Conservation (phyloP, 2,797 vertebrate genomes). For the Prionace glauca region DNA sequence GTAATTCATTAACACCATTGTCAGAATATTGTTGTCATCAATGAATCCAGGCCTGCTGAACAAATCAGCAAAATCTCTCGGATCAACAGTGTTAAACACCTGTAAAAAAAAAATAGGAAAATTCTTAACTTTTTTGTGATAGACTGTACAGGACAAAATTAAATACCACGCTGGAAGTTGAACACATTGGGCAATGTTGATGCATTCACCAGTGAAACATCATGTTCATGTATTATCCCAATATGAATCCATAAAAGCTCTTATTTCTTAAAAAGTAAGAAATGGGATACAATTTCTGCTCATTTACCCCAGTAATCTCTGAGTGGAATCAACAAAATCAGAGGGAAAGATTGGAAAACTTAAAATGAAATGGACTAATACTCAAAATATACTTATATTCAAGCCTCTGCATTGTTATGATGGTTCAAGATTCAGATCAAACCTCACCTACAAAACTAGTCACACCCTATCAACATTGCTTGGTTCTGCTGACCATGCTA, state of each 20-base stretch:
- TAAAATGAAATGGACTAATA: not conserved
- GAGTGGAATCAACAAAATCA: not conserved
- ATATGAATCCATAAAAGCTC: not conserved
- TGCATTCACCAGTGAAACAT: not conserved
- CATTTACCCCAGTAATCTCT: not conserved
- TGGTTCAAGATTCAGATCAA: not conserved
- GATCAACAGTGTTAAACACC: not conserved
- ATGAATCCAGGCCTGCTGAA: slow-evolving; percentile 10
- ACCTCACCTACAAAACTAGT: not conserved
- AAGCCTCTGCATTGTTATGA: not conserved
- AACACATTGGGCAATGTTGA: not conserved
- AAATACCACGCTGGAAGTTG: not conserved
- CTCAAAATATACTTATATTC: not conserved
- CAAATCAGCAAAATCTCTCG: slow-evolving; percentile 11
- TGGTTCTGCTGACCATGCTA: not conserved
- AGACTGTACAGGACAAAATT: not conserved
- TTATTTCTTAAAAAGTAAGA: not conserved
- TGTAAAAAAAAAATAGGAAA: not conserved
- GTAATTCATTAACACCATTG: not conserved
- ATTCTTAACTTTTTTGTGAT: not conserved
- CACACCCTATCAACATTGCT: not conserved
- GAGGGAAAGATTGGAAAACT: not conserved
- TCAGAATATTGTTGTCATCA: not conserved
- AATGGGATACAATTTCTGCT: not conserved
- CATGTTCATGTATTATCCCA: not conserved